These are phyloP conservation scores for Cichladusa arquata DNA, from an alignment of 2,113 vertebrate species.

Conservation along the genomic window DNA sequence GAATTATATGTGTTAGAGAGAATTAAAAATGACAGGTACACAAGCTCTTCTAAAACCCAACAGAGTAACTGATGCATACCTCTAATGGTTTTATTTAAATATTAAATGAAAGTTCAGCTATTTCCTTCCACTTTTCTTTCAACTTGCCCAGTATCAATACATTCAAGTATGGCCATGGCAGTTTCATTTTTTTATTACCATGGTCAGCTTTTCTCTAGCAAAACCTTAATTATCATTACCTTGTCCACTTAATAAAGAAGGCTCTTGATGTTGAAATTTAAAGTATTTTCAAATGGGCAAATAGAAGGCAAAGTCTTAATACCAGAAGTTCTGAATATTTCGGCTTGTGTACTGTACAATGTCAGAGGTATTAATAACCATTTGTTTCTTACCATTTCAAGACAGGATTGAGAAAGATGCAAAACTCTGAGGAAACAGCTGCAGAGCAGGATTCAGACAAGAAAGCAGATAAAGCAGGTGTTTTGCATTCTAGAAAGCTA, in stretches of 20 bases:
- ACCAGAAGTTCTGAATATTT: background rate
- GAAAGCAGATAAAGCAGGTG: conserved; percentile 18
- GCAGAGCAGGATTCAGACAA: background rate
- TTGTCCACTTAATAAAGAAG: background rate
- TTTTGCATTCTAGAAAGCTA: conserved; percentile 24
- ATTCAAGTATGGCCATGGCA: background rate
- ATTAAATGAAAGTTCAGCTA: background rate
- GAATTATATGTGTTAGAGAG: background rate
- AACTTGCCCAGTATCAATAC: background rate
- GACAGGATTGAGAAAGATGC: background rate
- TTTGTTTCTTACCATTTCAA: background rate
- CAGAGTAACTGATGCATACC: background rate
- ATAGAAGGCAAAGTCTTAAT: background rate
- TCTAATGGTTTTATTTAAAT: background rate
- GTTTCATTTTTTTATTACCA: background rate
- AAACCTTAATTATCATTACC: background rate
- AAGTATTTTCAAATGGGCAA: background rate
- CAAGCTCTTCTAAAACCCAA: background rate
- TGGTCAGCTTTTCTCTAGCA: background rate
- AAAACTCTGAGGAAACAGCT: background rate
- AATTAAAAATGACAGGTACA: background rate
- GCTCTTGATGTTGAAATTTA: background rate
- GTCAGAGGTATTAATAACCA: background rate
- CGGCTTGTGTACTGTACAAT: background rate
- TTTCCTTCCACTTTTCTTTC: background rate